Evolutionary conservation across 2,797 vertebrate genomes (phyloP).

Genomic region (Novumbra hubbsi): DNA sequence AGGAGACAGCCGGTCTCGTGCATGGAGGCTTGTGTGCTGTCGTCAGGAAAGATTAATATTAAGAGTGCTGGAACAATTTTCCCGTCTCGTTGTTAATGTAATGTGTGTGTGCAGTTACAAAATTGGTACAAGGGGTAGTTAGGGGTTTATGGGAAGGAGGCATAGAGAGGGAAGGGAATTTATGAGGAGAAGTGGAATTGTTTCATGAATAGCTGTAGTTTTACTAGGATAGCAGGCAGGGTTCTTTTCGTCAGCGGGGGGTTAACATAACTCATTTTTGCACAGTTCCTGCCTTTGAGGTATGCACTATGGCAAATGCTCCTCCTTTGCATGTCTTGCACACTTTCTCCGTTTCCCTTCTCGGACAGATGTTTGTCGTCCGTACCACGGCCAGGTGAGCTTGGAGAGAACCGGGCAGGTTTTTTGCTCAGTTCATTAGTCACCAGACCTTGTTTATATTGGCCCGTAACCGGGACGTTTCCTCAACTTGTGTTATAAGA

Average conservation of each 20-base stretch:
- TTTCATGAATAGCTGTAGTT: slow-evolving; percentile 37
- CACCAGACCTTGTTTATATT: neutral
- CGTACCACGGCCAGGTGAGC: neutral
- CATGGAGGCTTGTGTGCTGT: slow-evolving; percentile 23
- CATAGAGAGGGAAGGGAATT: slow-evolving; percentile 23
- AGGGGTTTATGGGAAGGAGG: slow-evolving; percentile 26
- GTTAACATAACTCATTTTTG: neutral
- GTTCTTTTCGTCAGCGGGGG: slow-evolving; percentile 15
- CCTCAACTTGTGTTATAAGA: neutral
- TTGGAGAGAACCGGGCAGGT: neutral
- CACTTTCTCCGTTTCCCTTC: neutral
- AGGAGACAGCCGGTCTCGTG: slow-evolving; percentile 18
- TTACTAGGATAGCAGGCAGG: slow-evolving; percentile 13
- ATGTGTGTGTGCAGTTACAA: neutral
- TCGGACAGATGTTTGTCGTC: neutral
- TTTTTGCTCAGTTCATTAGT: neutral
- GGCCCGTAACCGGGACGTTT: neutral
- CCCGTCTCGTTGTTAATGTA: slow-evolving; percentile 35
- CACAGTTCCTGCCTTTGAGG: slow-evolving; percentile 7
- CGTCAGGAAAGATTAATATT: slow-evolving; percentile 47
- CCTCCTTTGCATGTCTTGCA: neutral
- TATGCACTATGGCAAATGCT: neutral
- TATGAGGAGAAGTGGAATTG: slow-evolving; percentile 33
- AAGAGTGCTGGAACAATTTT: slow-evolving; percentile 41
- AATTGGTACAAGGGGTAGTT: slow-evolving; percentile 9